Evolutionary conservation across 2,113 vertebrate genomes (phyloP).

Genomic region (Apodemus sylvaticus): DNA sequence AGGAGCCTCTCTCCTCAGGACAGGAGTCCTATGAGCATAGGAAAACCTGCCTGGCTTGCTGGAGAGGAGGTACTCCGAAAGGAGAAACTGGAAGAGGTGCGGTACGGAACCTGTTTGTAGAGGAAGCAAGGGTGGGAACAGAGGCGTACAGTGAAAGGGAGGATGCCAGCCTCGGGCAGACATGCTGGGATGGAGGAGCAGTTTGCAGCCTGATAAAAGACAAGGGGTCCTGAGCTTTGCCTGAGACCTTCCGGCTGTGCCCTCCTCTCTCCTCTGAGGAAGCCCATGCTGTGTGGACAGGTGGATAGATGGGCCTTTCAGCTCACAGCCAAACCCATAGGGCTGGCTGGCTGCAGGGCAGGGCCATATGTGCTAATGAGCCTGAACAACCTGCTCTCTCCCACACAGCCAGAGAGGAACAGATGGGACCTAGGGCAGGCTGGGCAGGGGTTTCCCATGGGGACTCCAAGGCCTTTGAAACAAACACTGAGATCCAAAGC

Average conservation of each 20-base stretch:
- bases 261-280: background rate
- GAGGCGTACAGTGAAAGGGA: background rate
- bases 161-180: background rate
- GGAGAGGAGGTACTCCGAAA: background rate
- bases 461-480: background rate
- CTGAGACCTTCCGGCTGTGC: background rate
- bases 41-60: background rate
- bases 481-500: background rate
- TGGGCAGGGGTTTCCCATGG: background rate
- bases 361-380: background rate
- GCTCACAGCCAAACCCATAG: background rate
- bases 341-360: background rate
- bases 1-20: fast-evolving
- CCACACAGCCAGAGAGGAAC: background rate
- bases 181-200: fast-evolving
- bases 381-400: background rate
- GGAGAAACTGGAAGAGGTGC: background rate
- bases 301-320: background rate
- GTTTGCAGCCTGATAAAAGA: background rate
- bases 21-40: background rate
- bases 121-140: background rate
- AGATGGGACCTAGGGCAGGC: slow-evolving; percentile 47
- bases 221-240: background rate
- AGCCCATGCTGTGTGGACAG: background rate
- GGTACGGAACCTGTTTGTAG: background rate